Evolutionary conservation across 2,113 vertebrate genomes (phyloP).

Genomic region (Sorex fumeus): DNA sequence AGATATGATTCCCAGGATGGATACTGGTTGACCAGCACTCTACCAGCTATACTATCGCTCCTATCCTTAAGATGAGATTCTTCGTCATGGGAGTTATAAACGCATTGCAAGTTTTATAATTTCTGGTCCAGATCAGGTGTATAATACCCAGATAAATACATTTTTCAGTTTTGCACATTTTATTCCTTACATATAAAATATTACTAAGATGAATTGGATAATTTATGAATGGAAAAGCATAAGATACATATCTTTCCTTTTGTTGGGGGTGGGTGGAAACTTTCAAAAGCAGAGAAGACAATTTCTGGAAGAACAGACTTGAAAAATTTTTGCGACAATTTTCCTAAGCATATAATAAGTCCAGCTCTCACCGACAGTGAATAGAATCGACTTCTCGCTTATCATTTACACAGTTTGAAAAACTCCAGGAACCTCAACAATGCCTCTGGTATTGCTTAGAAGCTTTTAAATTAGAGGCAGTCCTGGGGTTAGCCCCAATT

Average conservation of each 20-base stretch:
- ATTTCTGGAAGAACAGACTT: not conserved
- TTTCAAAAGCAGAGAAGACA: conserved; percentile 6
- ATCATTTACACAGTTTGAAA: conserved; percentile 5
- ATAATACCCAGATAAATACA: not conserved
- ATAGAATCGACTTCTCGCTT: not conserved
- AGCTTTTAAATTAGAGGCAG: conserved; percentile 27
- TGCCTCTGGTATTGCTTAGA: not conserved
- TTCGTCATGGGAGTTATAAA: no score
- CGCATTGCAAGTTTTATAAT: not conserved
- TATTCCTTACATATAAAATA: not conserved
- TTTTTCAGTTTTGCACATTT: not conserved
- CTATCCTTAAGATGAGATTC: no score
- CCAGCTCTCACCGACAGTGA: conserved; percentile 30
- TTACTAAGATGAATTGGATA: not conserved
- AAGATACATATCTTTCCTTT: not conserved
- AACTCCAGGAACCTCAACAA: not conserved
- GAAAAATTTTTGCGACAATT: conserved; percentile 42
- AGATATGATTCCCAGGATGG: no score
- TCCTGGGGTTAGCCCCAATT: not conserved
- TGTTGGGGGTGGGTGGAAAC: not conserved
- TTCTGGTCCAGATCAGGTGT: not conserved
- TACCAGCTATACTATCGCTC: no score
- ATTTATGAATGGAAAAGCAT: not conserved
- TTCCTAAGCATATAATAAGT: conserved; percentile 31
- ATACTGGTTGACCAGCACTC: no score